A percentile compares a stretch with the other conserved stretches of the same genome.
These are phyloP conservation scores for Pelosia muscerda DNA, from an alignment of 2,888 invertebrate genomes.

Conservation along the genomic window DNA sequence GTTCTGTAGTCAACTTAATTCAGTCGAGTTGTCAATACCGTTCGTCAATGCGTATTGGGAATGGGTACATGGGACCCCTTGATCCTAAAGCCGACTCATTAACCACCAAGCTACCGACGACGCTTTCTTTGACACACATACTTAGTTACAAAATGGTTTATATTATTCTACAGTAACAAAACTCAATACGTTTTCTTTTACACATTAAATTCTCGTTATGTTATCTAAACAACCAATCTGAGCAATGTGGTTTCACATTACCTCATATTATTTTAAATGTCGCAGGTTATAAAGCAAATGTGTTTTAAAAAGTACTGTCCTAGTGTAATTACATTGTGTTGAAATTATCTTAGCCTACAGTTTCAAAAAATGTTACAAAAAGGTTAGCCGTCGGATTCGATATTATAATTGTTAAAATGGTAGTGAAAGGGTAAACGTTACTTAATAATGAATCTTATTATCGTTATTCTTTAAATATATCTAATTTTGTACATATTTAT, in stretches of 20 bases:
- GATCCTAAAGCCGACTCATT: too few relatives aligned
- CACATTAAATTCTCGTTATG: constrained; percentile 44
- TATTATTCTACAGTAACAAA: constrained; percentile 9
- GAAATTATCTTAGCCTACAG: too few relatives aligned
- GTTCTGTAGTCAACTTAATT: too few relatives aligned
- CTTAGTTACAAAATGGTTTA: background rate
- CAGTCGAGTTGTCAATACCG: too few relatives aligned
- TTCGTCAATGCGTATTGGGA: too few relatives aligned
- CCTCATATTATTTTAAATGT: constrained; percentile 43
- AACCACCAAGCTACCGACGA: too few relatives aligned
- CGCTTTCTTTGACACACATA: background rate
- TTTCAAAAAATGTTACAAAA: too few relatives aligned
- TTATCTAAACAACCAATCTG: constrained; percentile 46
- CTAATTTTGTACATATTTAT: too few relatives aligned
- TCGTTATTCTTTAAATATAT: too few relatives aligned
- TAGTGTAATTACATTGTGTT: background rate
- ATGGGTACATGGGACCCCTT: too few relatives aligned
- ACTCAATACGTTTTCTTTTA: constrained; percentile 17
- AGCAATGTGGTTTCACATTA: constrained; percentile 36
- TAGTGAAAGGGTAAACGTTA: background rate
- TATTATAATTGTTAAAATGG: background rate
- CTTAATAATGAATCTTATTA: background rate
- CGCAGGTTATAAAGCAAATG: constrained; percentile 25
- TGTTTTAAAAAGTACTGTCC: background rate
- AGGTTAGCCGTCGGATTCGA: background rate